phyloP scores from a whole-genome alignment of 2,888 invertebrate species.

The Hyppa rectilinea region DNA sequence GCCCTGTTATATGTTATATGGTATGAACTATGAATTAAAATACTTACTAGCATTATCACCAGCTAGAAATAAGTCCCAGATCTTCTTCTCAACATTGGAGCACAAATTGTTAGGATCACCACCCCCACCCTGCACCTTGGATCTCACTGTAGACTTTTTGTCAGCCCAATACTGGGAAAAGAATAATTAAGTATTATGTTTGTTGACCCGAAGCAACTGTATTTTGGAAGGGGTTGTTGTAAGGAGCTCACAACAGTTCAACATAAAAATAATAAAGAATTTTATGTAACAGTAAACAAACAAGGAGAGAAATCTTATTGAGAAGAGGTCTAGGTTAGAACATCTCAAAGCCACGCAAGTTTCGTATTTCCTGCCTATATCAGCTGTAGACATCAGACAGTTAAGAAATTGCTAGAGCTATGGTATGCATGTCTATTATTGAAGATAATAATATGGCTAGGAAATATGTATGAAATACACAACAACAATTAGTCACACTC shows the following conservation, averaged over 20 bases:
- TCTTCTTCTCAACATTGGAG: slow-evolving; percentile 86
- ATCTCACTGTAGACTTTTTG: slow-evolving; percentile 86
- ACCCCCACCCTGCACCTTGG: slow-evolving; percentile 81
- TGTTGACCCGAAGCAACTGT: too few species aligned
- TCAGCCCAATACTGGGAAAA: slow-evolving; percentile 87
- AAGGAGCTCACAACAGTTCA: neutral
- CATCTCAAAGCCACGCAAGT: too few species aligned
- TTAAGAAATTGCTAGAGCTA: too few species aligned
- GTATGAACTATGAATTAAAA: too few species aligned
- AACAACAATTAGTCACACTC: slow-evolving; percentile 44
- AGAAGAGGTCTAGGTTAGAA: neutral
- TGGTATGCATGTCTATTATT: too few species aligned
- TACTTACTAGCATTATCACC: slow-evolving; percentile 73
- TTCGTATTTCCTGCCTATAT: too few species aligned
- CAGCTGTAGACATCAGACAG: too few species aligned
- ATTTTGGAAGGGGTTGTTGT: too few species aligned
- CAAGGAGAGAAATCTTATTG: neutral
- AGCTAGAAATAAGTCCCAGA: slow-evolving; percentile 84
- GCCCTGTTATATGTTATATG: too few species aligned
- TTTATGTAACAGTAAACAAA: too few species aligned
- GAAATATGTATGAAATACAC: neutral
- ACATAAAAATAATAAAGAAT: slow-evolving; percentile 1
- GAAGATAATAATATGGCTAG: too few species aligned
- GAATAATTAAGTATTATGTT: slow-evolving; percentile 11
- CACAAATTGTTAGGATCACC: slow-evolving; percentile 81